A percentile compares a stretch with the other conserved stretches of the same genome.
These are phyloP conservation scores for Setophaga petechia DNA, from an alignment of 2,113 vertebrate species.

Conservation along the genomic window DNA sequence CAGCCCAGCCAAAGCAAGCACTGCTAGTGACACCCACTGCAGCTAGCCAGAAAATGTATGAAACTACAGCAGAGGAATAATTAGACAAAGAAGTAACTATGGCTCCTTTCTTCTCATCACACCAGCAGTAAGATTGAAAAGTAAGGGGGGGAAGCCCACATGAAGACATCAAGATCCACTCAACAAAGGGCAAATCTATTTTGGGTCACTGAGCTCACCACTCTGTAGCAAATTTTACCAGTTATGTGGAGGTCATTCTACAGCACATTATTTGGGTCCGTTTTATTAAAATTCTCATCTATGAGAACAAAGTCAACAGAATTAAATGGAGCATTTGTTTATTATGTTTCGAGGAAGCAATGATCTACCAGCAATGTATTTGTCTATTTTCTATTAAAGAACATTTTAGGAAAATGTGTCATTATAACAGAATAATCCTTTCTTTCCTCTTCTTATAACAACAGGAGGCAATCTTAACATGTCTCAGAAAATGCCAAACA, in stretches of 20 bases:
- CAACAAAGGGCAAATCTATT: not conserved
- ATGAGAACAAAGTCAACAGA: conserved; percentile 36
- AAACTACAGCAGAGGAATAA: not conserved
- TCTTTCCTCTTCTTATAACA: conserved; percentile 1
- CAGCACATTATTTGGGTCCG: not conserved
- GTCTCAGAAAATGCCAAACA: conserved; percentile 35
- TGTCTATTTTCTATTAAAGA: conserved; percentile 9
- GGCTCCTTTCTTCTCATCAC: not conserved
- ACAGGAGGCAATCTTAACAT: not conserved
- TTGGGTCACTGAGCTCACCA: not conserved
- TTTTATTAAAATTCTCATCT: conserved; percentile 1
- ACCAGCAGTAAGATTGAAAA: not conserved
- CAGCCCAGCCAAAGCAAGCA: not conserved
- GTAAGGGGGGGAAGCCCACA: fast-evolving
- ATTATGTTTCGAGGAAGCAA: conserved; percentile 6
- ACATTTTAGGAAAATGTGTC: conserved; percentile 9
- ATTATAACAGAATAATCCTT: not conserved
- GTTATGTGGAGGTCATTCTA: not conserved
- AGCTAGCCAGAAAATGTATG: not conserved
- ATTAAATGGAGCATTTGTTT: conserved; percentile 45
- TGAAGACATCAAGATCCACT: not conserved
- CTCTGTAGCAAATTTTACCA: not conserved
- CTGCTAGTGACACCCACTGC: not conserved
- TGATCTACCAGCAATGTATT: not conserved
- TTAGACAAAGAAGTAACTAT: not conserved